Conservation (phyloP, 2,113 vertebrate genomes). For the Pluvialis apricaria region DNA sequence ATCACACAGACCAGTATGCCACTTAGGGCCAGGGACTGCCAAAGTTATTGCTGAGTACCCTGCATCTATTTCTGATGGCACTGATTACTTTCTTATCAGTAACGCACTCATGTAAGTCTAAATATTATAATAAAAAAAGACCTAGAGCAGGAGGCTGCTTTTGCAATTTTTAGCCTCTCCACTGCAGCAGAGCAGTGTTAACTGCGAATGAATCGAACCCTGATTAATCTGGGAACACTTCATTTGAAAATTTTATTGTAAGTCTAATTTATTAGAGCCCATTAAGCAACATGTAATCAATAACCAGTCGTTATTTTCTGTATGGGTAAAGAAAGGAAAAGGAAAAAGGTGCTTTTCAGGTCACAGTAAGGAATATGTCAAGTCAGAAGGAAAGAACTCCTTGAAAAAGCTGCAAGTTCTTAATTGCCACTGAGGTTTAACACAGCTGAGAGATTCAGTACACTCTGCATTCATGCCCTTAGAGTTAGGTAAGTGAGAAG, state of each 20-base stretch:
- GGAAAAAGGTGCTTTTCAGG: neutral
- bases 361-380: neutral
- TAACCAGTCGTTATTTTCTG: neutral
- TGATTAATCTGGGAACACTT: neutral
- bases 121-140: neutral
- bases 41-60: neutral
- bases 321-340: neutral
- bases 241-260: neutral
- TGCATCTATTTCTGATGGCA: neutral
- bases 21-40: neutral
- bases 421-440: neutral
- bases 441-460: neutral
- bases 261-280: neutral
- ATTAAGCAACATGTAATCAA: slow-evolving; percentile 29
- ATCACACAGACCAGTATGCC: fast-evolving
- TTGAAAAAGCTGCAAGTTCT: neutral
- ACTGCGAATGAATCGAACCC: neutral
- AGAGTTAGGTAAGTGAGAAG: neutral
- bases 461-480: neutral
- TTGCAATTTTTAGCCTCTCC: neutral
- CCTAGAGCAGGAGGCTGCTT: neutral
- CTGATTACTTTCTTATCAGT: neutral
- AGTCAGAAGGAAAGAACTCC: neutral
- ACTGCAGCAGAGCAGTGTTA: neutral
- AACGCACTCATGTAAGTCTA: neutral